Base-by-base conservation (phyloP, 2,888 invertebrate genomes). In the Atrina japonica region DNA sequence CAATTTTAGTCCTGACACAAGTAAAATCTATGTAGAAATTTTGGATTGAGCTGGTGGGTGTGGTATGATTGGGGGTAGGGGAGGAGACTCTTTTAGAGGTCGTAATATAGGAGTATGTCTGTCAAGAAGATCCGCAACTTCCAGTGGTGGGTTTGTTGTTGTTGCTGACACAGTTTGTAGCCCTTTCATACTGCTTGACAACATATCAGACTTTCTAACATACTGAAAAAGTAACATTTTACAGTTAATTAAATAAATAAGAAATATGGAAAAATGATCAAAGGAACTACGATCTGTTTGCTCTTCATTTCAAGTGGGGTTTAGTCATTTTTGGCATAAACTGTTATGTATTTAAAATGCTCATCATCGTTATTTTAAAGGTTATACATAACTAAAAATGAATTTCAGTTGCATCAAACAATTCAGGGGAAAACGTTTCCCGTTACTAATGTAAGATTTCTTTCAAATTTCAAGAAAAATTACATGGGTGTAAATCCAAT, bases 141-240 rank as follows among this genome's bases (percentile, higher is more conserved):
- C 81, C 21, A 87, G 66, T 9, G 79, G 61, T 14, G 84, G 80
- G 27, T 77, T 76, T 16, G 65, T 70, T 52, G 79, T 74, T 35
- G 77, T 75, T 9, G 82, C 71, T 25, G 70, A 70, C n/a, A 87
- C 80, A 27, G 85, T 85, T 29, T 80, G 77, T 53, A 87, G 71
- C 18, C 78, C 78, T 66, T 78, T 81, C 75, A 84, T 81, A 63
- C 77, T 78, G 40, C 81, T 78, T 35, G 79, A 81, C 55, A 86
- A 71, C 29, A 81, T 65, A 63, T 86, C 84, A 16, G 83, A 66
- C 74, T 82, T 74, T 59, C 83, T 71, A 52, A 84, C 75, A 71
- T 83, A 85, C 86, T 86, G 82, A 11, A 82, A 82, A 27, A 35
- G n/a, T n/a, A n/a, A n/a, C n/a, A n/a, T n/a, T n/a, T n/a, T n/a